Evolutionary conservation across 2,797 vertebrate genomes (phyloP).

Genomic region (Ara ararauna): DNA sequence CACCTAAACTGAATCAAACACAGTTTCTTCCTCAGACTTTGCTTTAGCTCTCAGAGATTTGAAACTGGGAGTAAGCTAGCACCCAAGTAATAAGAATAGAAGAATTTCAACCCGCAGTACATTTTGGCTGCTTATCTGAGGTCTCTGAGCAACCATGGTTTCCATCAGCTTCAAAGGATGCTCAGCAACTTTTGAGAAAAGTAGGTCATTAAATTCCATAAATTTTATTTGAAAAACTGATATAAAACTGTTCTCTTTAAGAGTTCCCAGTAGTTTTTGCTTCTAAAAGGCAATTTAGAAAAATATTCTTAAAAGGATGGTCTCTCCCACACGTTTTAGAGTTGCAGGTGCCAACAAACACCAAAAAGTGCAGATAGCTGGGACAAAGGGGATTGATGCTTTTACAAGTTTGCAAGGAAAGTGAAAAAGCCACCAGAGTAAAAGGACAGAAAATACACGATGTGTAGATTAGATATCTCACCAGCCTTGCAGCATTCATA

Average conservation of each 20-base stretch:
- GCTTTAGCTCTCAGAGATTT: background rate
- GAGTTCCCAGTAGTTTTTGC: background rate
- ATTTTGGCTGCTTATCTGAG: background rate
- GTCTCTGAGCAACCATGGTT: background rate
- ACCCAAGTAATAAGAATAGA: background rate
- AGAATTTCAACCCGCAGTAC: background rate
- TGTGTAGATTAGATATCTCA: background rate
- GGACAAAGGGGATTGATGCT: background rate
- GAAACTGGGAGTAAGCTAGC: background rate
- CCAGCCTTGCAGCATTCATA: background rate
- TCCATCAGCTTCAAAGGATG: background rate
- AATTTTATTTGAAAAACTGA: background rate
- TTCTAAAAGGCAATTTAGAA: background rate
- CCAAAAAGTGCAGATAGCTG: background rate
- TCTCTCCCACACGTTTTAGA: background rate
- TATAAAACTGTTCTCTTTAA: background rate
- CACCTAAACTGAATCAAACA: background rate
- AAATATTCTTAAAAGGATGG: background rate
- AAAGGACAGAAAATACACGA: background rate
- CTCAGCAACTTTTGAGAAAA: conserved; percentile 5
- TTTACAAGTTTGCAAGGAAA: background rate
- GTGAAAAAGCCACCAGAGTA: background rate
- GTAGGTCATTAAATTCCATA: background rate
- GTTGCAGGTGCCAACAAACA: background rate
- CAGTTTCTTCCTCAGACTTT: background rate